Conservation (phyloP, 2,113 vertebrate species). For the Hippoglossus stenolepis region DNA sequence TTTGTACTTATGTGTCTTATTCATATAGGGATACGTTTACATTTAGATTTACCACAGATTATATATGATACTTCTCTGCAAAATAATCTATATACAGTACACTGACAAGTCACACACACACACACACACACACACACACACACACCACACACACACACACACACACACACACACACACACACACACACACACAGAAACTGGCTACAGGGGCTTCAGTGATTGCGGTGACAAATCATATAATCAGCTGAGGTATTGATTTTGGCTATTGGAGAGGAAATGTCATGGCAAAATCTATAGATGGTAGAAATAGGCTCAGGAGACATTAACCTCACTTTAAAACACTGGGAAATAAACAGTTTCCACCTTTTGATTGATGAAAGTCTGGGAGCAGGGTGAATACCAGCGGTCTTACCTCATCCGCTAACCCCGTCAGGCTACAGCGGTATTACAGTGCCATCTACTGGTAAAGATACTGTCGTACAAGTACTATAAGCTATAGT, state of each 20-base stretch:
- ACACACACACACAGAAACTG: background rate
- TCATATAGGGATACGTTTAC: background rate
- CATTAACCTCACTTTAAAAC: conserved; percentile 29
- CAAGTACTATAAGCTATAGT: too few relatives aligned
- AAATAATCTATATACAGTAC: background rate
- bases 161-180: background rate
- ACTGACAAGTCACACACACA: conserved; percentile 1
- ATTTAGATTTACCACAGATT: background rate
- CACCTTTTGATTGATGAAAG: conserved; percentile 39
- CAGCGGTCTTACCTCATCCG: conserved; percentile 11
- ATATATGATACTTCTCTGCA: background rate
- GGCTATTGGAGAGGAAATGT: conserved; percentile 53
- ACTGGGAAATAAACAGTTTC: conserved; percentile 21
- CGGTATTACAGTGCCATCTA: background rate
- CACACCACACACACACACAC: background rate
- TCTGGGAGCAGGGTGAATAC: conserved; percentile 21
- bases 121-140: background rate
- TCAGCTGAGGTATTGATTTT: conserved; percentile 30
- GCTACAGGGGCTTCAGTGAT: conserved; percentile 11
- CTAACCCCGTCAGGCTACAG: conserved; percentile 37
- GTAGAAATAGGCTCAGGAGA: conserved; percentile 18
- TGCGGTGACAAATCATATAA: conserved; percentile 40
- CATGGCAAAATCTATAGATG: conserved; percentile 43
- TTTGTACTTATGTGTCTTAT: background rate
- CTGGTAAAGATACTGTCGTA: background rate